These are phyloP conservation scores for Balearica regulorum DNA, from an alignment of 2,797 vertebrate species.

Conservation along the genomic window DNA sequence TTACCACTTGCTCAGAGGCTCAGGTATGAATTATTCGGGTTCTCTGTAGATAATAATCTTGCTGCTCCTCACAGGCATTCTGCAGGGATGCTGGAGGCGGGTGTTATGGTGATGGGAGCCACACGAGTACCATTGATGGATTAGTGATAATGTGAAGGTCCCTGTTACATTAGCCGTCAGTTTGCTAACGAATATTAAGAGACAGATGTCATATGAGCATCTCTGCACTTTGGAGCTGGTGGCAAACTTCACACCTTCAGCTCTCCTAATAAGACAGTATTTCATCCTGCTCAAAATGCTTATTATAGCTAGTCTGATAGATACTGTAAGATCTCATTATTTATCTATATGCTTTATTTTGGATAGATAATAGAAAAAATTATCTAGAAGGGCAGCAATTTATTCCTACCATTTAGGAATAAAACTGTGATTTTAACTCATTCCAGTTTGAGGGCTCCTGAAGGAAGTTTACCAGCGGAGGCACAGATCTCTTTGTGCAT, in stretches of 20 bases:
- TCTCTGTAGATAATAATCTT: not conserved
- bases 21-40: not conserved
- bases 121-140: not conserved
- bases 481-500: not conserved
- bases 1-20: not conserved
- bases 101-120: not conserved
- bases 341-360: conserved; percentile 39
- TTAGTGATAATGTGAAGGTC: not conserved
- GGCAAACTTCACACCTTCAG: conserved; percentile 37
- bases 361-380: conserved; percentile 16
- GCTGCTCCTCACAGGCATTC: not conserved
- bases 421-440: not conserved
- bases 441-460: not conserved
- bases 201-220: conserved; percentile 24
- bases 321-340: conserved; percentile 16
- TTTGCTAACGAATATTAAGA: conserved; percentile 36
- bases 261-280: conserved; percentile 47
- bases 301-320: conserved; percentile 34
- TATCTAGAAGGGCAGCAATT: conserved; percentile 4
- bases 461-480: not conserved
- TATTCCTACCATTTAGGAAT: not conserved
- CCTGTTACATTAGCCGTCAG: not conserved
- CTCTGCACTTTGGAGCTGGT: conserved; percentile 5
- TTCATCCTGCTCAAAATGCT: conserved; percentile 24
- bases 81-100: not conserved